Percentiles rank a stretch among this genome's conserved stretches.
These are phyloP conservation scores for Dipodomys merriami DNA, from an alignment of 2,113 vertebrate genomes.

Conservation along the genomic window DNA sequence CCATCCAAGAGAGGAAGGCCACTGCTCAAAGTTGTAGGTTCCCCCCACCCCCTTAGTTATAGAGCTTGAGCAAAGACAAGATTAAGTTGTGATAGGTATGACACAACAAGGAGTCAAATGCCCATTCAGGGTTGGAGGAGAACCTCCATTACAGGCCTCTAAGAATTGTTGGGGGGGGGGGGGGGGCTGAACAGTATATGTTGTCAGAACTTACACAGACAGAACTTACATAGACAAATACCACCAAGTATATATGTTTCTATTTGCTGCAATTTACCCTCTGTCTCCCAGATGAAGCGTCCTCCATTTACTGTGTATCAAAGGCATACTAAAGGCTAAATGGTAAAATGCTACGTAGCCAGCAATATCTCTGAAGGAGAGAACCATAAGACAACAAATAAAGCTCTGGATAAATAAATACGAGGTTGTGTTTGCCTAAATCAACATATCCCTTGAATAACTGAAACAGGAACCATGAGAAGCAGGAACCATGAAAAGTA, in stretches of 20 bases:
- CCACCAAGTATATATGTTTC: neutral
- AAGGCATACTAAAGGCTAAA: neutral
- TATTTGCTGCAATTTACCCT: constrained; percentile 3
- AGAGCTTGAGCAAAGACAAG: neutral
- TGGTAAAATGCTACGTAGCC: neutral
- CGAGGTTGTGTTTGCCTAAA: neutral
- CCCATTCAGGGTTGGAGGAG: neutral
- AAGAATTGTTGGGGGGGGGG: neutral
- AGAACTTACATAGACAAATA: neutral
- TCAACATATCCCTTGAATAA: neutral
- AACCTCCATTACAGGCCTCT: neutral
- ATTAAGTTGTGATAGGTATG: neutral
- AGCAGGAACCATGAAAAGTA: neutral
- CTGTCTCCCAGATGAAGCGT: constrained; percentile 20
- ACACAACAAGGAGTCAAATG: neutral
- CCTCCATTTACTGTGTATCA: neutral
- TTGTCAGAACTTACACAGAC: neutral
- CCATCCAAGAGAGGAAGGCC: neutral
- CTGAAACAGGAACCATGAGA: neutral
- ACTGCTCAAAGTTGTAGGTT: neutral
- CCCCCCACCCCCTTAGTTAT: neutral
- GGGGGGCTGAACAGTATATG: neutral
- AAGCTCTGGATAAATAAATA: neutral
- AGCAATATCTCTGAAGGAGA: neutral
- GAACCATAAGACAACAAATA: neutral